Base-by-base conservation (phyloP, 2,797 vertebrate species). In the Silurus lanzhouensis region DNA sequence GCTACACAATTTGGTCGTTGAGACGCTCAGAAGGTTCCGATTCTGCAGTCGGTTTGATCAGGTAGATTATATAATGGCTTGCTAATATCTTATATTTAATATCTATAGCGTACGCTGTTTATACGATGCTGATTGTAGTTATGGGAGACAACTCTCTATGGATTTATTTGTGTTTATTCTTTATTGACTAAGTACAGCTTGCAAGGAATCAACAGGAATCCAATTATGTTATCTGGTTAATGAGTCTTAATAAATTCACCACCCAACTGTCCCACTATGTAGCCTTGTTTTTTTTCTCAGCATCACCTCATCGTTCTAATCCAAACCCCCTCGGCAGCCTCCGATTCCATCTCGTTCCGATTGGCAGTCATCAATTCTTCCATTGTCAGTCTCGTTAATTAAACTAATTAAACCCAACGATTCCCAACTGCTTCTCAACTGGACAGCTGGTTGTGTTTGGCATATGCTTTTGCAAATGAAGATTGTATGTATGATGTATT, bases 291-390 rank as follows among this genome's bases (percentile, higher is more conserved):
- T 60, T 61, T 13, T 27, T 13, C 76, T 61, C 60, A 22, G 72
- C 72, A 57, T 57, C 72, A n/a, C 14, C 19, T 58, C 4, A 15
- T n/a, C 31, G 14, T 27, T 88, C 58, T 68, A 48, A 71, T 85
- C 27, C 48, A 82, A 84, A 89, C 70, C 88, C 46, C 13, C 91
- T 90, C 90, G 84, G 57, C 89, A 83, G 27, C 82, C 68, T 57
- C 7, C 66, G 15, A 57, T 31, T 22, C 70, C 90, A 85, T 91
- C 82, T 89, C 86, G 89, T 87, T 31, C 87, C 90, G 89, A 92
- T 87, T 92, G 93, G 91, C 89, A 86, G 90, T 92, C 89, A 91
- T 87, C 90, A 88, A 90, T 91, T 89, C 90, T 90, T 90, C 90
- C 61, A 80, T 87, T 92, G 91, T 92, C 92, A 89, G 88, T 87